Evolutionary conservation across 2,113 vertebrate species (phyloP).

Genomic region (Lates calcarifer): DNA sequence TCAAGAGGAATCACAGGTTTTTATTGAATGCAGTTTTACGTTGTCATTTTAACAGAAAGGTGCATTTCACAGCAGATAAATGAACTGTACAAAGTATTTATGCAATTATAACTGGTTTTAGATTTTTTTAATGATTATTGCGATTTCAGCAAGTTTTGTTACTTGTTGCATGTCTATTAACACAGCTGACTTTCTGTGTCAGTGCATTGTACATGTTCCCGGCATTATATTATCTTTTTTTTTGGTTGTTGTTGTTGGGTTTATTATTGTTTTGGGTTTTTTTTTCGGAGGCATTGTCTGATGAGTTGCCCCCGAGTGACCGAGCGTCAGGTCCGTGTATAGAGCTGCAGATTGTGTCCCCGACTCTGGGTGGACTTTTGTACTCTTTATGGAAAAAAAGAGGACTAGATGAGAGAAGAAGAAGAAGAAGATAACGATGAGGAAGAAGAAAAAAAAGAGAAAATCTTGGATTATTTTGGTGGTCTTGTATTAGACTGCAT

Average conservation of each 20-base stretch:
- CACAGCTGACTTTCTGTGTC: slow-evolving; percentile 99
- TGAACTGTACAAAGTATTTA: slow-evolving; percentile 99
- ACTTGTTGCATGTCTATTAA: slow-evolving; percentile 99
- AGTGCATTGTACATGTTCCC: slow-evolving; percentile 96
- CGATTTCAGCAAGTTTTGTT: slow-evolving; percentile 99
- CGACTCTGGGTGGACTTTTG: slow-evolving; percentile 91
- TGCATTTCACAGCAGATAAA: slow-evolving; percentile 88
- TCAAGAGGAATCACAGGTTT: slow-evolving; percentile 79
- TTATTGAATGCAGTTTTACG: slow-evolving; percentile 84
- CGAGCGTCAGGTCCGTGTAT: slow-evolving; percentile 89
- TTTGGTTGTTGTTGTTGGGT: slow-evolving; percentile 18
- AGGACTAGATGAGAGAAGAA: slow-evolving; percentile 76
- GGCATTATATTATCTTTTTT: slow-evolving; percentile 74
- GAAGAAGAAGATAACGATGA: slow-evolving; percentile 13
- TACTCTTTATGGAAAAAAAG: slow-evolving; percentile 87
- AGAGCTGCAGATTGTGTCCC: slow-evolving; percentile 88
- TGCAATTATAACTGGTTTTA: slow-evolving; percentile 95
- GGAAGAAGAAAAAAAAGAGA: slow-evolving; percentile 27
- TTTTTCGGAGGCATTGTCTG: slow-evolving; percentile 76
- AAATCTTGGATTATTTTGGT: slow-evolving; percentile 81
- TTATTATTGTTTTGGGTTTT: slow-evolving; percentile 21
- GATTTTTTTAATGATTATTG: slow-evolving; percentile 88
- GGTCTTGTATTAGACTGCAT: slow-evolving; percentile 95
- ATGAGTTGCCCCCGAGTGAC: slow-evolving; percentile 86
- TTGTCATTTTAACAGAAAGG: slow-evolving; percentile 89